Base-by-base conservation (phyloP, 1,140 invertebrate species). In the Pectinophora gossypiella region DNA sequence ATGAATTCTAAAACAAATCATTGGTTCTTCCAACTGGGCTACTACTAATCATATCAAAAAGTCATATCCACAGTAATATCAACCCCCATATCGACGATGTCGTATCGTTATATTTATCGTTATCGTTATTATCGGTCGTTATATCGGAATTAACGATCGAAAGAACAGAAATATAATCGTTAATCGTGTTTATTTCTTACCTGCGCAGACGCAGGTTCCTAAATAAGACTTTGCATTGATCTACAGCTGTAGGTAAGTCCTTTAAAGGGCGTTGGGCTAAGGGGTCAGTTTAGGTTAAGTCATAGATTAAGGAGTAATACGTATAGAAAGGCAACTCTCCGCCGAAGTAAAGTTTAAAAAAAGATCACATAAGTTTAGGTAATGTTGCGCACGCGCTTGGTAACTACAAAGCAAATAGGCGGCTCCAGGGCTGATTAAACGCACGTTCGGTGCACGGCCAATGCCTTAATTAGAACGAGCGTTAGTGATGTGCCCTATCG, bases 121-220 rank as follows among this genome's bases (percentile, higher is more conserved):
- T 79, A 81, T 84, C 71, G 81, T 85, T 82, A 82, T 82, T 82
- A 85, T 81, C 71, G 54, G 81, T 75, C 79, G 77, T 85, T 83
- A 80, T 81, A 74, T 65, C 53, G 74, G 68, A 73, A 83, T 80
- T 76, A 85, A 85, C 72, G 78, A 73, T 61, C 64, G 60, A 67
- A 73, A 63, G 59, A 71, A 82, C 75, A 82, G 69, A 77, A 72
- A 81, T 85, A 72, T 76, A 75, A 76, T 70, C 70, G 72, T 82
- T 75, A 68, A 73, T 82, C 65, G 64, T 63, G 59, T 77, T 76
- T 78, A 85, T 78, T 48, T 58, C 56, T 54, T 76, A 71, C 72
- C 70, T 72, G 70, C 59, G 61, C 49, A 21, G 15, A 35, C 48
- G 56, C 38, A 18, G 32, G 19, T 51, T 53, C 27, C 38, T 72